These are phyloP conservation scores for Rhogogaster chlorosoma DNA, from an alignment of 2,888 invertebrate genomes.

Conservation along the genomic window DNA sequence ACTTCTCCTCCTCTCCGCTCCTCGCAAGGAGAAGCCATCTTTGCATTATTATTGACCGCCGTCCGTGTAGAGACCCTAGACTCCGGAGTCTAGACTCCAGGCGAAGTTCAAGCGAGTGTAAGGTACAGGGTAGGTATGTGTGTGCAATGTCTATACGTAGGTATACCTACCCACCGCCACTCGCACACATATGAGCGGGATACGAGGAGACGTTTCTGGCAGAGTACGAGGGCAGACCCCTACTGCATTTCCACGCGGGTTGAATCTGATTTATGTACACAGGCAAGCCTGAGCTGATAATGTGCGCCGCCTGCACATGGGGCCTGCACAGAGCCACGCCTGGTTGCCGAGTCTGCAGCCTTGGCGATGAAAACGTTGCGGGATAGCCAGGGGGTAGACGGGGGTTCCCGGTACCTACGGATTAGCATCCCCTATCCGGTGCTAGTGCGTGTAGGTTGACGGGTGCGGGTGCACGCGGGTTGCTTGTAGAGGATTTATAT, in stretches of 20 bases:
- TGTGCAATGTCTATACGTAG: neutral
- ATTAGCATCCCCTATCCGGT: conserved; percentile 47
- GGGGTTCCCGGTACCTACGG: conserved; percentile 44
- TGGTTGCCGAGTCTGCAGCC: conserved; percentile 21
- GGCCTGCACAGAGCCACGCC: conserved; percentile 1
- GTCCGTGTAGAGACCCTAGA: conserved; percentile 23
- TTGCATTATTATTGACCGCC: conserved; percentile 46
- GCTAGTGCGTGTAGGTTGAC: conserved; percentile 20
- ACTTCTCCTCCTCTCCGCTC: neutral
- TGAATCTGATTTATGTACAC: conserved; percentile 51
- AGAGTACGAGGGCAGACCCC: conserved; percentile 15
- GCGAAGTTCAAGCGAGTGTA: conserved; percentile 26
- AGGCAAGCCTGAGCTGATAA: conserved; percentile 46
- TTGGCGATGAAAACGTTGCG: conserved; percentile 22
- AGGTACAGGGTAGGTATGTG: neutral
- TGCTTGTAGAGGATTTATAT: conserved; percentile 1
- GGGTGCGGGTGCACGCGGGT: conserved; percentile 18
- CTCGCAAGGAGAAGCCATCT: conserved; percentile 18
- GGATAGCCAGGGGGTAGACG: neutral
- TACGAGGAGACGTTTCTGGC: conserved; percentile 34
- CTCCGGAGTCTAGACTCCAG: conserved; percentile 12
- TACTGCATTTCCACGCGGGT: conserved; percentile 47
- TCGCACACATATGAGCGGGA: neutral
- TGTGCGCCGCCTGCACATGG: conserved; percentile 49
- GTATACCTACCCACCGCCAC: neutral